Conservation (phyloP, 2,113 vertebrate genomes). For the Corythoichthys haematopterus region DNA sequence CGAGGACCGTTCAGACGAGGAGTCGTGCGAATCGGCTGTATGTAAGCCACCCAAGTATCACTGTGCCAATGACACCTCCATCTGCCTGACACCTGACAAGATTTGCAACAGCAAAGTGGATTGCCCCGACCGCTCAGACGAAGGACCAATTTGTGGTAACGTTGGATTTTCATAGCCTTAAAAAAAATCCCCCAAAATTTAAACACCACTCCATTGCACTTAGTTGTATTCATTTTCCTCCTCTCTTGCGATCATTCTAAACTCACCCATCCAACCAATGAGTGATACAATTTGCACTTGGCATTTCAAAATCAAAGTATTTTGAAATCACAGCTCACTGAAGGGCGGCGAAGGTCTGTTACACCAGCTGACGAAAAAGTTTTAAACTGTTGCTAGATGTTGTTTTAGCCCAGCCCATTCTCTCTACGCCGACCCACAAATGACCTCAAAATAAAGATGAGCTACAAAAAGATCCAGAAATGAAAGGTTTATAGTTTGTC, state of each 20-base stretch:
- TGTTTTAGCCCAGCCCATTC: neutral
- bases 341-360: neutral
- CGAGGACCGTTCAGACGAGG: constrained; percentile 95
- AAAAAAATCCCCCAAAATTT: neutral
- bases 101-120: constrained; percentile 92
- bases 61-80: constrained; percentile 88
- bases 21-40: constrained; percentile 83
- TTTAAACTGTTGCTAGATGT: neutral
- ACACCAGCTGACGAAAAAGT: neutral
- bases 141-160: constrained; percentile 93
- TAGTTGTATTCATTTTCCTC: neutral
- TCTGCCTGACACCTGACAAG: constrained; percentile 90
- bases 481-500: too few species aligned
- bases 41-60: constrained; percentile 95
- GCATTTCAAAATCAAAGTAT: neutral
- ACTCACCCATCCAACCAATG: neutral
- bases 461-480: neutral
- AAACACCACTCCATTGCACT: neutral
- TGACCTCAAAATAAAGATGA: neutral
- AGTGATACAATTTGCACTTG: neutral
- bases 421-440: neutral
- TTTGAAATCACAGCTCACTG: neutral
- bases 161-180: neutral
- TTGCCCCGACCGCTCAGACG: constrained; percentile 92
- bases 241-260: neutral